These are phyloP conservation scores for Dermatophagoides farinae DNA, from an alignment of 1,140 invertebrate species.

Conservation along the genomic window DNA sequence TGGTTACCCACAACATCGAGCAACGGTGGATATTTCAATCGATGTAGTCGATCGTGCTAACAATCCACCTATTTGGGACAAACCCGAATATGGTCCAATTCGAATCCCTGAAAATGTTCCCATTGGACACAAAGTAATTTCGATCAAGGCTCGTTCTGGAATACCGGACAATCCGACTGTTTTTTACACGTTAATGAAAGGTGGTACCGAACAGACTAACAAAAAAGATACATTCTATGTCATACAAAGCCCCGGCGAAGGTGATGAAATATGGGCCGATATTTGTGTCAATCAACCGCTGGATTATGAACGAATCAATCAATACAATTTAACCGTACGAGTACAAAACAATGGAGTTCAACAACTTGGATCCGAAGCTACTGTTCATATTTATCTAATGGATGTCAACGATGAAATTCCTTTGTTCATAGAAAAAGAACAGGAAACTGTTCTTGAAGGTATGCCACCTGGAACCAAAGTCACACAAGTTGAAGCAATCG, in stretches of 20 bases:
- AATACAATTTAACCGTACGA: conserved; percentile 83
- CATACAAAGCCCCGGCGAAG: conserved; percentile 63
- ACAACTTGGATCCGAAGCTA: conserved; percentile 78
- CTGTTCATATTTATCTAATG: conserved; percentile 74
- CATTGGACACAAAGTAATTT: conserved; percentile 86
- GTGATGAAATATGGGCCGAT: conserved; percentile 67
- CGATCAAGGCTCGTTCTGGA: conserved; percentile 74
- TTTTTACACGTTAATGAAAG: conserved; percentile 79
- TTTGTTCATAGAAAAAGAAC: conserved; percentile 75
- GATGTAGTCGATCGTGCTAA: conserved; percentile 93
- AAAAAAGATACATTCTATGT: conserved; percentile 86
- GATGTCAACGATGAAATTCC: conserved; percentile 94
- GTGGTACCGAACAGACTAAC: conserved; percentile 81
- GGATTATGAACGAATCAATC: conserved; percentile 82
- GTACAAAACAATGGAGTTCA: conserved; percentile 92
- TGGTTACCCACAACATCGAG: conserved; percentile 61
- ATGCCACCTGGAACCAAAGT: conserved; percentile 83
- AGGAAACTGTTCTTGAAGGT: conserved; percentile 79
- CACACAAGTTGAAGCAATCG: conserved; percentile 82
- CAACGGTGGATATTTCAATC: conserved; percentile 85
- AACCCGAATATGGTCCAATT: conserved; percentile 76
- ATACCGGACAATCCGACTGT: conserved; percentile 86
- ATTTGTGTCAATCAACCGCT: conserved; percentile 74
- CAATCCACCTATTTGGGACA: conserved; percentile 87
- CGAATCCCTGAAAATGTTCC: conserved; percentile 92